Evolutionary conservation across 2,888 invertebrate genomes (phyloP).

Genomic region (Alcis repandata): DNA sequence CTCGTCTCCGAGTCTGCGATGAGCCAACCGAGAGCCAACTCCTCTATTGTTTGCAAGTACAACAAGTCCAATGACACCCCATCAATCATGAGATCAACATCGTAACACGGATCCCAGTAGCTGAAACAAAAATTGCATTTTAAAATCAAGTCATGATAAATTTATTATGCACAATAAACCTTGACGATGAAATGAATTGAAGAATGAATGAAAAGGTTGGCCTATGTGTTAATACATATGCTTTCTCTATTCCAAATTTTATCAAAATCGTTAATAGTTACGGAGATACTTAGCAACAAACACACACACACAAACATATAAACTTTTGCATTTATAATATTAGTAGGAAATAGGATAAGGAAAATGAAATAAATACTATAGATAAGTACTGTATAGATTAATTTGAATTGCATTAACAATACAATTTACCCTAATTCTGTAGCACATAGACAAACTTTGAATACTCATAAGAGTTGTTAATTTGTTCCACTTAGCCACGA

Average conservation of each 20-base stretch:
- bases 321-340: too few relatives aligned
- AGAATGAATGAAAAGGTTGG: too few relatives aligned
- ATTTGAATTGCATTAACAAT: not conserved
- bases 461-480: too few relatives aligned
- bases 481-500: too few relatives aligned
- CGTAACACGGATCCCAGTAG: slow-evolving; percentile 96
- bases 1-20: slow-evolving; percentile 89
- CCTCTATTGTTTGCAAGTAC: slow-evolving; percentile 95
- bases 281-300: too few relatives aligned
- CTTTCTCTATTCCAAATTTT: too few relatives aligned
- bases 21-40: slow-evolving; percentile 96
- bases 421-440: not conserved
- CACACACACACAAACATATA: too few relatives aligned
- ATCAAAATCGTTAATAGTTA: too few relatives aligned
- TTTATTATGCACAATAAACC: not conserved
- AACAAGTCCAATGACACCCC: slow-evolving; percentile 94
- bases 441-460: not conserved
- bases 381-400: not conserved
- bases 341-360: too few relatives aligned
- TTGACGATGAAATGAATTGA: too few relatives aligned
- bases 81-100: slow-evolving; percentile 93
- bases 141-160: not conserved
- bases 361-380: not conserved
- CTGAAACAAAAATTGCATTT: slow-evolving; percentile 76
- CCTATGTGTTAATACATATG: too few relatives aligned